A percentile compares a stretch with the other conserved stretches of the same genome.
Evolutionary conservation across 1,140 invertebrate genomes (phyloP).

Genomic region (Mesaphorura yosii): DNA sequence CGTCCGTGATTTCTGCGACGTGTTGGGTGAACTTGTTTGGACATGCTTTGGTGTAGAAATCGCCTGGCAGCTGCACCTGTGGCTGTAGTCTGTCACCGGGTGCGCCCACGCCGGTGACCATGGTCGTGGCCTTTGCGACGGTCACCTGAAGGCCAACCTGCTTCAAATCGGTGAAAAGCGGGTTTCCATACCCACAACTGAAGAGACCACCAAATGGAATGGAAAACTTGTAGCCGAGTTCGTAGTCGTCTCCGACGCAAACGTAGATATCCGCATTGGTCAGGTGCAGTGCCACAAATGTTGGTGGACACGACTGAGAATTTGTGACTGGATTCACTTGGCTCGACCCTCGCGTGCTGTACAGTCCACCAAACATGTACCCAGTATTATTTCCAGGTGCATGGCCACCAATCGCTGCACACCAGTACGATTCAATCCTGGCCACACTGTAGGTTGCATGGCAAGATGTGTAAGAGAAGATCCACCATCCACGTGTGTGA

Average conservation of each 20-base stretch:
- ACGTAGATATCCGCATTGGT: conserved; percentile 2
- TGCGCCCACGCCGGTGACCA: neutral
- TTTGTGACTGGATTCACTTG: conserved; percentile 11
- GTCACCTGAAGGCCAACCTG: neutral
- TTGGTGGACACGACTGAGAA: conserved; percentile 3
- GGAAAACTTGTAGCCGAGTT: neutral
- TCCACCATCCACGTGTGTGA: neutral
- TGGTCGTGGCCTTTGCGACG: neutral
- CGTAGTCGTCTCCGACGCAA: conserved; percentile 6
- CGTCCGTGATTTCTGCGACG: conserved; percentile 5
- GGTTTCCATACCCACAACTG: conserved; percentile 12
- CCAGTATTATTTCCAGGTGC: conserved; percentile 8
- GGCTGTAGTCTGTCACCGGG: too few relatives aligned
- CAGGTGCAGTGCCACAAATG: neutral
- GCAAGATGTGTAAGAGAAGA: conserved; percentile 1
- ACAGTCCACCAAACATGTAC: conserved; percentile 13
- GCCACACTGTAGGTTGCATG: neutral
- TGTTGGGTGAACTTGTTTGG: conserved; percentile 9
- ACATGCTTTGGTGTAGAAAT: neutral
- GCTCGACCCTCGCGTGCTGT: neutral
- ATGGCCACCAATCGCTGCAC: neutral
- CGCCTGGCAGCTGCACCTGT: too few relatives aligned
- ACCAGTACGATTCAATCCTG: neutral
- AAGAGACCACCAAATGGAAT: conserved; percentile 10
- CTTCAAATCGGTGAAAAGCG: neutral